Conservation (phyloP, 2,888 invertebrate genomes). For the Lasioglossum figueresi region DNA sequence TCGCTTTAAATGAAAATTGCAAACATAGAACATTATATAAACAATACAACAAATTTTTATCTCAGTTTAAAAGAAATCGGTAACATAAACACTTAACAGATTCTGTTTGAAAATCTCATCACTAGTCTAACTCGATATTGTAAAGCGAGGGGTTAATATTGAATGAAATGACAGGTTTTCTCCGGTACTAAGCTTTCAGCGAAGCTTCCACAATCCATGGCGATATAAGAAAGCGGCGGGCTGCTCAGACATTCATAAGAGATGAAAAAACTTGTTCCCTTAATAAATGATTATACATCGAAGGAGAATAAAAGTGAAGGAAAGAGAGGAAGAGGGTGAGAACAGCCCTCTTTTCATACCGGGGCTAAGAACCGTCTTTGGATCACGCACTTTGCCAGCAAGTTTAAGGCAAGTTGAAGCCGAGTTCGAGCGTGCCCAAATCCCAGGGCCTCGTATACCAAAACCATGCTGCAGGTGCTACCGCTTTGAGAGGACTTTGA, state of each 20-base stretch:
- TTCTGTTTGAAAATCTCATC: too few relatives aligned
- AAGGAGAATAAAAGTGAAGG: neutral
- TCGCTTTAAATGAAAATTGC: too few relatives aligned
- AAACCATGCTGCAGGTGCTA: slow-evolving; percentile 61
- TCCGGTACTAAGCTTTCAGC: neutral
- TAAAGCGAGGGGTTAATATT: slow-evolving; percentile 5
- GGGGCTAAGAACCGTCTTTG: slow-evolving; percentile 55
- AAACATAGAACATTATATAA: too few relatives aligned
- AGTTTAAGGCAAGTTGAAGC: slow-evolving; percentile 70
- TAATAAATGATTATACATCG: neutral
- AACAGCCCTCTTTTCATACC: slow-evolving; percentile 56
- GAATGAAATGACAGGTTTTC: neutral
- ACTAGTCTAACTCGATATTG: neutral
- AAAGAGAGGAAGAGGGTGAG: neutral
- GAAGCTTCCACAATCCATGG: neutral
- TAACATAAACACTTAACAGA: neutral
- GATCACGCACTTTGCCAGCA: slow-evolving; percentile 73
- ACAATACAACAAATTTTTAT: neutral
- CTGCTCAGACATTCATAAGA: neutral
- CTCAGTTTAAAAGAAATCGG: neutral
- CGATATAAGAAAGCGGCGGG: neutral
- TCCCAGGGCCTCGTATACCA: slow-evolving; percentile 38
- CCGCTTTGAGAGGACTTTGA: slow-evolving; percentile 75
- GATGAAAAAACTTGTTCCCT: slow-evolving; percentile 8
- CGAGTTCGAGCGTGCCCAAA: slow-evolving; percentile 57